phyloP scores from a whole-genome alignment of 2,797 vertebrate genomes.

The Sebastes minor region DNA sequence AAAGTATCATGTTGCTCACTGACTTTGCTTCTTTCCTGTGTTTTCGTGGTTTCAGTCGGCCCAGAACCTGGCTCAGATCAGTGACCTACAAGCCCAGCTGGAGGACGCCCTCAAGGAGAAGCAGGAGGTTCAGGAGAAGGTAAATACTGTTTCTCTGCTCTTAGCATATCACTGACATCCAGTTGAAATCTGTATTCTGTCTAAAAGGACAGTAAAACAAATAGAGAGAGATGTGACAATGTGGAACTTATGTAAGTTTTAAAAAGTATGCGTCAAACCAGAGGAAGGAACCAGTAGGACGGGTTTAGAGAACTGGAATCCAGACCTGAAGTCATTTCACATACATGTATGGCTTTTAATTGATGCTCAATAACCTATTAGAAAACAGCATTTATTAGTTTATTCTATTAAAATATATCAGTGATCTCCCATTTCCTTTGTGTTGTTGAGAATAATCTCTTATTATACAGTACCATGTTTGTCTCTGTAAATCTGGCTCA shows the following conservation, averaged over 20 bases:
- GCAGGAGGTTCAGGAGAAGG: slow-evolving; percentile 96
- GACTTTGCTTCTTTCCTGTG: background rate
- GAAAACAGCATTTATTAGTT: background rate
- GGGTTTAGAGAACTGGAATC: background rate
- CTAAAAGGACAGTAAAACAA: background rate
- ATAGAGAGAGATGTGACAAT: background rate
- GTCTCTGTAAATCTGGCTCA: background rate
- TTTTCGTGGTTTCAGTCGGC: slow-evolving; percentile 83
- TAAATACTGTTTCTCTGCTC: slow-evolving; percentile 47
- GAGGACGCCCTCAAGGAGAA: slow-evolving; percentile 95
- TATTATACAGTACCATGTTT: background rate
- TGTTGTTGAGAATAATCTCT: background rate
- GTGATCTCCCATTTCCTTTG: background rate
- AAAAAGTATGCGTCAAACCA: background rate
- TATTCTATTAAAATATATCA: background rate
- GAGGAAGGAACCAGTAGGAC: background rate
- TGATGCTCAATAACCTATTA: background rate
- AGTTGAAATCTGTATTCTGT: background rate
- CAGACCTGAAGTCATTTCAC: background rate
- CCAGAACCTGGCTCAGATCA: slow-evolving; percentile 95
- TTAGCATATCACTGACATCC: background rate
- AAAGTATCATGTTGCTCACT: background rate
- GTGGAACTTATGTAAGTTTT: background rate
- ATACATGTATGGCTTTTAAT: background rate
- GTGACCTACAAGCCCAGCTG: slow-evolving; percentile 92